Base-by-base conservation (phyloP, 2,113 vertebrate genomes). In the Tinamus guttatus region DNA sequence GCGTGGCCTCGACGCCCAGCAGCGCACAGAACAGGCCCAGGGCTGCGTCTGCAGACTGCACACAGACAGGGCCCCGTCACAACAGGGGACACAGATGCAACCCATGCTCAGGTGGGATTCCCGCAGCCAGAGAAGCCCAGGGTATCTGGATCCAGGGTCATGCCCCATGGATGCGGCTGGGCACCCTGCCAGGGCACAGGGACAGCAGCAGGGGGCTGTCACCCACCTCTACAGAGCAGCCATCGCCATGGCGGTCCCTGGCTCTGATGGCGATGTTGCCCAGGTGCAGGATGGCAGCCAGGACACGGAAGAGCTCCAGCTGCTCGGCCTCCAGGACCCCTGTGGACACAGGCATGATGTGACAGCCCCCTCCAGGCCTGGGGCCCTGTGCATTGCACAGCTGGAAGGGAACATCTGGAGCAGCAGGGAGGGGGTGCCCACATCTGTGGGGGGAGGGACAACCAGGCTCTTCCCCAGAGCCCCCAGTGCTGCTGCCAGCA, bases 231-330 rank as follows among this genome's bases (percentile, higher is more conserved):
- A 98, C 96, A 1, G 91, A 98, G 95, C 98, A 97, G 24, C 98
- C 64, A 3, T 98, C 98, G 24, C 97, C 97, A 9, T 74, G 92
- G 70, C 94, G 93, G 32, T 97, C 97, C 68, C 95, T 98, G 87
- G 95, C 94, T 81, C 97, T 96, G 87, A 98, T 81, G 67, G 78
- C n/a, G 3, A 98, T 24, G 5, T 98, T 98, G 32, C 98, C 98
- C 82, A 98, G 95, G 81, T 98, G 97, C 38, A 98, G 97, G 91
- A 99, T 91, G 80, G 98, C 97, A 77, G 98, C 97, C 60, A 98
- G 81, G 92, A 98, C 88, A 41, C 94, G 93, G 95, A 98, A 98
- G 13, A 98, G 93, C 95, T 98, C 98, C 97, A 98, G 98, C 97
- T 98, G 98, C 28, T 98, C 96, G 3, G 97, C 96, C 38, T 96